A percentile compares a stretch with the other conserved stretches of the same genome.
These are phyloP conservation scores for Mormyrus proboscirostris DNA, from an alignment of 2,797 vertebrate genomes.

Conservation along the genomic window DNA sequence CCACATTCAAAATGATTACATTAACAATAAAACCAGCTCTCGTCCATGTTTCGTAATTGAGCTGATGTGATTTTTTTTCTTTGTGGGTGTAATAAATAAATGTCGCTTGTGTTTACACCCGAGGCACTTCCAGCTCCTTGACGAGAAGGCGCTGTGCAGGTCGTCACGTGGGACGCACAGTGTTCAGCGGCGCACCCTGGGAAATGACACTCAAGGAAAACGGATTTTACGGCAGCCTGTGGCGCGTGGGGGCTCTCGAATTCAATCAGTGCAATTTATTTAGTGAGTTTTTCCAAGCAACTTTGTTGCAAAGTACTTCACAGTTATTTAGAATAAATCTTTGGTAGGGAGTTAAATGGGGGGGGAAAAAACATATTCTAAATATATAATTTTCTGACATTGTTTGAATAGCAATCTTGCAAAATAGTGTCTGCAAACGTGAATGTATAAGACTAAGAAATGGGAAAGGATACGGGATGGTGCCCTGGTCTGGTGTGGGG, in stretches of 20 bases:
- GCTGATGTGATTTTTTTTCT: constrained; percentile 10
- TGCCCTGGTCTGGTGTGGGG: neutral
- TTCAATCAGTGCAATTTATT: constrained; percentile 25
- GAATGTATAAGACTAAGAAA: neutral
- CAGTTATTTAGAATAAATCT: neutral
- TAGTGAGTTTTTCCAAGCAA: neutral
- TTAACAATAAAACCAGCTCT: constrained; percentile 47
- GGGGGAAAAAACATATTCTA: neutral
- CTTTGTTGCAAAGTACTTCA: neutral
- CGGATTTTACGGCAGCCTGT: constrained; percentile 33
- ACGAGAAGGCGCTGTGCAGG: neutral
- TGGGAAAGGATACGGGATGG: neutral
- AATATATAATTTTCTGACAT: neutral
- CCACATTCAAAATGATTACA: constrained; percentile 44
- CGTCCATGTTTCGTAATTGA: constrained; percentile 36
- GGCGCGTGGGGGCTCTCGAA: constrained; percentile 28
- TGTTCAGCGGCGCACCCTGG: neutral
- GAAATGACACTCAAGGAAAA: constrained; percentile 42
- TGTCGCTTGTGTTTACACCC: constrained; percentile 23
- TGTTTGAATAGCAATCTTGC: neutral
- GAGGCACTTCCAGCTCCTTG: neutral
- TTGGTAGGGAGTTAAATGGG: neutral
- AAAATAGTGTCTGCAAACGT: neutral
- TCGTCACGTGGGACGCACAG: neutral
- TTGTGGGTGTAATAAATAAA: constrained; percentile 40